Conservation (phyloP, 2,888 invertebrate species). For the Dasysyrphus tricinctus region DNA sequence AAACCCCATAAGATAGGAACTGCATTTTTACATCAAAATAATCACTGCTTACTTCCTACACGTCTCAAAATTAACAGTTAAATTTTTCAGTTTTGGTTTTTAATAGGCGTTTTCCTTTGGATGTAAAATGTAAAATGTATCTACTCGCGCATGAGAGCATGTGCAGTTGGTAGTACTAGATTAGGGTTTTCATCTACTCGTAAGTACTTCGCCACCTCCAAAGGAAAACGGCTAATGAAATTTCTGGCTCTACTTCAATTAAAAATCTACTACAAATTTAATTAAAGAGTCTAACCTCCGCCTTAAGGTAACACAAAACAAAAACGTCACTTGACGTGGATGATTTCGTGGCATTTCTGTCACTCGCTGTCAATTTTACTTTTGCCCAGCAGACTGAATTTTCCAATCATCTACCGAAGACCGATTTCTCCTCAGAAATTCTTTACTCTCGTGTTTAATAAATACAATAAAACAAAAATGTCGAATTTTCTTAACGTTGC, state of each 20-base stretch:
- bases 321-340: conserved; percentile 71
- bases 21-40: too few species aligned
- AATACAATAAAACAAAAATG: conserved; percentile 75
- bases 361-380: conserved; percentile 57
- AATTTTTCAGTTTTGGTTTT: too few species aligned
- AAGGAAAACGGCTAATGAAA: too few species aligned
- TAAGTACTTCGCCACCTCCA: too few species aligned
- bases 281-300: background rate
- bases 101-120: too few species aligned
- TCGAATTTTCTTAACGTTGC: conserved; percentile 77
- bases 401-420: conserved; percentile 25
- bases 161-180: too few species aligned
- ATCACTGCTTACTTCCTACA: too few species aligned
- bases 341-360: conserved; percentile 70
- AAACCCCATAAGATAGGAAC: too few species aligned
- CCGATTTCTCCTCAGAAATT: conserved; percentile 21
- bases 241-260: background rate
- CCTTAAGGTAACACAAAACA: conserved; percentile 2
- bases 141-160: too few species aligned
- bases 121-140: too few species aligned
- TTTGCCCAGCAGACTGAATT: conserved; percentile 47
- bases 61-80: too few species aligned
- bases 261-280: background rate
- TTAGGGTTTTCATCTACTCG: too few species aligned
- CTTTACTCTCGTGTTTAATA: conserved; percentile 17